Percentiles rank a stretch among this genome's conserved stretches.
Evolutionary conservation across 1,140 invertebrate genomes (phyloP).

Genomic region (Diuraphis noxia): DNA sequence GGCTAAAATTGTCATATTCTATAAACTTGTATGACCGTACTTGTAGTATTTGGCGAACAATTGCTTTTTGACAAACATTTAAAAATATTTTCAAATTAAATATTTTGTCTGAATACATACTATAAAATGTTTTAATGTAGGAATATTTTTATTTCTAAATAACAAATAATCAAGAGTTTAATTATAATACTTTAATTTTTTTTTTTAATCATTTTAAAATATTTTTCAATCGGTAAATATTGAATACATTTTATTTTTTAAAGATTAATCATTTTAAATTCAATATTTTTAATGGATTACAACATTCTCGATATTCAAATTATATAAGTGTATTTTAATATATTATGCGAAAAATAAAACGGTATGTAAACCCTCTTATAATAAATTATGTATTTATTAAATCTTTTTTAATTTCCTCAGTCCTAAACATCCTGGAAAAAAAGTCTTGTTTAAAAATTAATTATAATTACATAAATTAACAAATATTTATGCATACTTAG

Average conservation of each 20-base stretch:
- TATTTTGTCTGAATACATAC: not conserved
- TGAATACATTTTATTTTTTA: not conserved
- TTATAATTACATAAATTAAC: not conserved
- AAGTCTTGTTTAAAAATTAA: not conserved
- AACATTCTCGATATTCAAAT: not conserved
- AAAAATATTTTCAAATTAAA: not conserved
- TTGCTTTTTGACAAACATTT: not conserved
- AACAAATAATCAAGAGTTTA: not conserved
- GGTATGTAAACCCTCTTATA: not conserved
- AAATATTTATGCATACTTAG: not conserved
- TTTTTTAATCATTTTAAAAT: not conserved
- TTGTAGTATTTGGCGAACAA: not conserved
- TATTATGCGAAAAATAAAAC: not conserved
- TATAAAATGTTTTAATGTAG: not conserved
- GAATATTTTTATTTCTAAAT: not conserved
- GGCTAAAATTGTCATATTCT: not conserved
- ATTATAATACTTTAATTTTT: not conserved
- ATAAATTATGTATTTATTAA: not conserved
- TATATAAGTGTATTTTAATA: not conserved
- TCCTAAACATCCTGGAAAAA: not conserved
- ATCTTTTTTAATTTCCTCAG: not conserved
- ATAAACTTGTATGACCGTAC: not conserved
- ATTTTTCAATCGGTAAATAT: not conserved
- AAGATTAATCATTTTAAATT: not conserved
- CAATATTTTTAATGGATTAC: not conserved